Evolutionary conservation across 2,113 vertebrate species (phyloP).

Genomic region (Ictalurus furcatus): DNA sequence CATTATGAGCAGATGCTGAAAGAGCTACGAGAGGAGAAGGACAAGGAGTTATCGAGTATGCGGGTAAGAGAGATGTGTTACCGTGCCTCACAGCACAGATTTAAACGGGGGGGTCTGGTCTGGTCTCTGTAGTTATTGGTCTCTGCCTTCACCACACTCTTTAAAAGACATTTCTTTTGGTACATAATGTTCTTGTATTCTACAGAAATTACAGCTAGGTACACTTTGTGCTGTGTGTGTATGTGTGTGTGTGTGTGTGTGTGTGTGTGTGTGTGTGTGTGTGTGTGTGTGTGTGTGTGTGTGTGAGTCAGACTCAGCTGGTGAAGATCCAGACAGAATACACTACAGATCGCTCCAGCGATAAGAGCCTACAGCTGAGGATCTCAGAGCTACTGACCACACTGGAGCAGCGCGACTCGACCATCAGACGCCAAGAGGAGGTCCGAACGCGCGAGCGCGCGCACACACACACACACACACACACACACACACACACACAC

Average conservation of each 20-base stretch:
- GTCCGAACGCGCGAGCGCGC: conserved; percentile 56
- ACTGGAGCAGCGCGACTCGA: conserved; percentile 82
- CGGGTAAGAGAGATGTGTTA: conserved; percentile 70
- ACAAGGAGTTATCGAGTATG: conserved; percentile 82
- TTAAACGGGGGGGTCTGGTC: neutral
- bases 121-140: neutral
- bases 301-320: conserved; percentile 77
- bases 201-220: neutral
- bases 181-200: neutral
- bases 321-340: conserved; percentile 80
- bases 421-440: conserved; percentile 86
- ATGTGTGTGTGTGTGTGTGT: neutral
- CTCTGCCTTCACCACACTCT: neutral
- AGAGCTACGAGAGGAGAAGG: conserved; percentile 81
- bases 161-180: neutral
- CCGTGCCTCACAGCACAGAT: neutral
- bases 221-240: neutral
- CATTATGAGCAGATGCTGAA: conserved; percentile 86
- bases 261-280: conserved; percentile 11
- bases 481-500: neutral
- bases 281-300: conserved; percentile 7
- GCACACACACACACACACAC: neutral
- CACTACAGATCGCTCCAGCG: conserved; percentile 67
- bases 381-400: conserved; percentile 79
- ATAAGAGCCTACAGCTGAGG: conserved; percentile 81